Evolutionary conservation across 2,797 vertebrate species (phyloP).

Genomic region (Margarornis squamiger): DNA sequence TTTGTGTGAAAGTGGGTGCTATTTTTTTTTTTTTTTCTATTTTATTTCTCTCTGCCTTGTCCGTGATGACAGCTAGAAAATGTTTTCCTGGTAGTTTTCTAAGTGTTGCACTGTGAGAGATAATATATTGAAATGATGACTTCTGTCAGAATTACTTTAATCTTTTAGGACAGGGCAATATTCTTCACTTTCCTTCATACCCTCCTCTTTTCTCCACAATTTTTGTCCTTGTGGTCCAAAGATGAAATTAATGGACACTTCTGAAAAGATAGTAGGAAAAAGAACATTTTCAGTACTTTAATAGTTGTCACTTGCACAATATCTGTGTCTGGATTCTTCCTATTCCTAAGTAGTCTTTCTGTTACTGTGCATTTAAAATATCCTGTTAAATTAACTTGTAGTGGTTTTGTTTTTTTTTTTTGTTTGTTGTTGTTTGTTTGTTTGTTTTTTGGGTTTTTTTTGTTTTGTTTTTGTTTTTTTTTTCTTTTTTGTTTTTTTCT

Average conservation of each 20-base stretch:
- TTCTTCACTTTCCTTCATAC: neutral
- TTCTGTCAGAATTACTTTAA: neutral
- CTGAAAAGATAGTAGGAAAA: neutral
- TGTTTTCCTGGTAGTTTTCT: neutral
- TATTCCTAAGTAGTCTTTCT: neutral
- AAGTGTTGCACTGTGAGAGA: neutral
- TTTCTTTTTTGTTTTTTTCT: neutral
- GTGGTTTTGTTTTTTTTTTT: no score
- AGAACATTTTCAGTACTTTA: neutral
- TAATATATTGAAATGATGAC: neutral
- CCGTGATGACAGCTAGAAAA: neutral
- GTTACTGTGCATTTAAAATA: neutral
- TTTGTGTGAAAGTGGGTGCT: neutral
- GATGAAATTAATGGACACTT: neutral
- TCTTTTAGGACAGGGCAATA: neutral
- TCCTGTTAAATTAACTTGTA: neutral
- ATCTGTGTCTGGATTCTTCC: neutral
- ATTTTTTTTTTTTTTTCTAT: neutral
- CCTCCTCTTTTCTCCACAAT: neutral
- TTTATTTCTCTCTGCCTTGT: neutral
- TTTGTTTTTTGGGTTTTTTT: neutral
- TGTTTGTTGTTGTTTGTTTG: neutral
- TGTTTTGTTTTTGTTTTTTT: neutral
- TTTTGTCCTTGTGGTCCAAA: neutral
- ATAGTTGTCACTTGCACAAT: neutral